Conservation (phyloP, 2,888 invertebrate species). For the Orchestes rusci region DNA sequence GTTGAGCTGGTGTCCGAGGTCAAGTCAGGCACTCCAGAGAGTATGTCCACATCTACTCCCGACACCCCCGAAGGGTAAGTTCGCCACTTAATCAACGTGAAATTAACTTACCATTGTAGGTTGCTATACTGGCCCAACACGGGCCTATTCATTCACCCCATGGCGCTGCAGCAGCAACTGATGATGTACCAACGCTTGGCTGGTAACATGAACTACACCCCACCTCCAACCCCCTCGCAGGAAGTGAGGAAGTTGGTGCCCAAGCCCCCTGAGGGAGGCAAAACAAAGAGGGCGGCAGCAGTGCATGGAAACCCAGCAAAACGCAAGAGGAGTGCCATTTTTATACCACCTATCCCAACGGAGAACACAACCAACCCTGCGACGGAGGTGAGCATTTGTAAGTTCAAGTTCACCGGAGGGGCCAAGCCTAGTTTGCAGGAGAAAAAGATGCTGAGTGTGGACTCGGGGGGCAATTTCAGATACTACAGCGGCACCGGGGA, state of each 20-base stretch:
- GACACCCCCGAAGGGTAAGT: conserved; percentile 43
- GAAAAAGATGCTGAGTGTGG: conserved; percentile 87
- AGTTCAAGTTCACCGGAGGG: conserved; percentile 89
- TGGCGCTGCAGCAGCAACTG: conserved; percentile 63
- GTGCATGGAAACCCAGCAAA: conserved; percentile 51
- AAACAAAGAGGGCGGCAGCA: conserved; percentile 40
- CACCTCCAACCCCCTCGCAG: conserved; percentile 26
- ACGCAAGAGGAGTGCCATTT: conserved; percentile 74
- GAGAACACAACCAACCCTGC: conserved; percentile 70
- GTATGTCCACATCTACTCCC: conserved; percentile 41
- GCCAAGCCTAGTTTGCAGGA: conserved; percentile 83
- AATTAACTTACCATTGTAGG: conserved; percentile 1
- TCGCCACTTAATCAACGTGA: not conserved
- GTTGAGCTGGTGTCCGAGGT: conserved; percentile 42
- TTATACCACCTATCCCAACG: conserved; percentile 74
- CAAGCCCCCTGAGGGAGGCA: conserved; percentile 31
- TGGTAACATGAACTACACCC: conserved; percentile 42
- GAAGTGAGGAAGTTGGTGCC: conserved; percentile 32
- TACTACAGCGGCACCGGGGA: conserved; percentile 83
- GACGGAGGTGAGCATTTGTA: conserved; percentile 75
- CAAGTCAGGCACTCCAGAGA: conserved; percentile 33
- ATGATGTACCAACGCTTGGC: conserved; percentile 70
- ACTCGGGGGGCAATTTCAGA: conserved; percentile 76
- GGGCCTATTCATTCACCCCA: conserved; percentile 65
- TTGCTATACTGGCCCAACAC: conserved; percentile 66